These are phyloP conservation scores for Napeogenes sylphis DNA, from an alignment of 2,888 invertebrate species.

Conservation along the genomic window DNA sequence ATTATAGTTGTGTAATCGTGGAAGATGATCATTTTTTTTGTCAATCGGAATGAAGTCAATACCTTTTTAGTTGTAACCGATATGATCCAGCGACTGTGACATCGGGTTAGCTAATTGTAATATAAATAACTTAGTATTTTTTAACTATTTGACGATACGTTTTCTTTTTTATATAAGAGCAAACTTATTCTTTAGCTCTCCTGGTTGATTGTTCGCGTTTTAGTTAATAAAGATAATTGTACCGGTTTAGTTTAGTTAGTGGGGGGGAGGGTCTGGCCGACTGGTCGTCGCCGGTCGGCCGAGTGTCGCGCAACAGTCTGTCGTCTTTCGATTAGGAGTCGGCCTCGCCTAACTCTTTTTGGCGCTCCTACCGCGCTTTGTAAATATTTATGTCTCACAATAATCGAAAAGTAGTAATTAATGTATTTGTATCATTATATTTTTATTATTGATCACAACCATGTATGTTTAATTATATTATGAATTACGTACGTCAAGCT, in stretches of 20 bases:
- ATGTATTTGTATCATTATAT: slow-evolving; percentile 78
- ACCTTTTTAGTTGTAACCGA: slow-evolving; percentile 48
- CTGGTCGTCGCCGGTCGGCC: slow-evolving; percentile 28
- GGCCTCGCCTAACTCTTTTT: slow-evolving; percentile 64
- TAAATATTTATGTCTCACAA: slow-evolving; percentile 78
- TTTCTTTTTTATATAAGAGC: slow-evolving; percentile 60
- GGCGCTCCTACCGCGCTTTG: slow-evolving; percentile 73
- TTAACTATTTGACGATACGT: slow-evolving; percentile 66
- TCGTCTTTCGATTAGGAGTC: slow-evolving; percentile 55
- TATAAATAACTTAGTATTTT: slow-evolving; percentile 48
- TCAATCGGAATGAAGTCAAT: slow-evolving; percentile 38
- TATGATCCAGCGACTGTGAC: slow-evolving; percentile 55
- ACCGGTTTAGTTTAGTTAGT: slow-evolving; percentile 34
- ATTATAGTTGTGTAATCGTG: slow-evolving; percentile 62
- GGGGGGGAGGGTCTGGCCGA: slow-evolving; percentile 26
- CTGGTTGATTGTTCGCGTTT: slow-evolving; percentile 61
- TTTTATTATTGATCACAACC: slow-evolving; percentile 76
- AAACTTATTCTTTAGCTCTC: slow-evolving; percentile 64
- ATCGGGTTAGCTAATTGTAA: slow-evolving; percentile 62
- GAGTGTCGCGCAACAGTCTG: slow-evolving; percentile 36
- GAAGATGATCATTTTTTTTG: slow-evolving; percentile 47
- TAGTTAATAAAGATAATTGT: slow-evolving; percentile 72
- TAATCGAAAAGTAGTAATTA: slow-evolving; percentile 76
- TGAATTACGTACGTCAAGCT: slow-evolving; percentile 57
- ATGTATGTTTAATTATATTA: slow-evolving; percentile 64